A percentile compares a stretch with the other conserved stretches of the same genome.
These are phyloP conservation scores for Danaus chrysippus DNA, from an alignment of 2,888 invertebrate species.

Conservation along the genomic window DNA sequence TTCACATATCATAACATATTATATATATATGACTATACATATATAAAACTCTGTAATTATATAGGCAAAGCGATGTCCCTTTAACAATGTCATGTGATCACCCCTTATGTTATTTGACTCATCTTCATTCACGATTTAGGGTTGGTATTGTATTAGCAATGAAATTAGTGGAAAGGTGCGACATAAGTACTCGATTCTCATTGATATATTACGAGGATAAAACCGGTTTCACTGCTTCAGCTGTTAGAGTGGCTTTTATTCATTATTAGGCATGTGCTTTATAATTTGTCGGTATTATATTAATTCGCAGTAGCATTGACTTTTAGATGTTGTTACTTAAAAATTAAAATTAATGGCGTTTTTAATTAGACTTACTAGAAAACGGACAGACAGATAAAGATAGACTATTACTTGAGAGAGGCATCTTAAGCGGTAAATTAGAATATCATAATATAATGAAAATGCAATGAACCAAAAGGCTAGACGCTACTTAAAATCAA, in stretches of 20 bases:
- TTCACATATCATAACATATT: neutral
- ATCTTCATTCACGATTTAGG: constrained; percentile 72
- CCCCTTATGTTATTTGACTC: constrained; percentile 47
- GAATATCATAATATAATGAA: constrained; percentile 2
- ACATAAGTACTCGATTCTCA: constrained; percentile 60
- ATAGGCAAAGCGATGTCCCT: constrained; percentile 35
- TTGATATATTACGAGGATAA: constrained; percentile 58
- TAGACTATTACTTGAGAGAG: neutral
- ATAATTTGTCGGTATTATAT: neutral
- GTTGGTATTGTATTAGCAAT: constrained; percentile 61
- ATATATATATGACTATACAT: constrained; percentile 9
- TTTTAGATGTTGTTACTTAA: no score
- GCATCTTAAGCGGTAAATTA: neutral
- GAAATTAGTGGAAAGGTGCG: constrained; percentile 76
- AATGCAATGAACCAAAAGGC: constrained; percentile 31
- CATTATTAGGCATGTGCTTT: neutral
- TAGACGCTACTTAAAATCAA: constrained; percentile 42
- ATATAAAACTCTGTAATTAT: constrained; percentile 4
- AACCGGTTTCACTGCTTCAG: constrained; percentile 44
- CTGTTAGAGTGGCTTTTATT: constrained; percentile 22
- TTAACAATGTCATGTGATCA: constrained; percentile 55
- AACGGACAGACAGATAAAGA: no score
- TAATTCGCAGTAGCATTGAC: neutral
- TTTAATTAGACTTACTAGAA: no score
- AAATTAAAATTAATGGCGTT: no score